Conservation (phyloP, 2,797 vertebrate genomes). For the Botia kubotai region DNA sequence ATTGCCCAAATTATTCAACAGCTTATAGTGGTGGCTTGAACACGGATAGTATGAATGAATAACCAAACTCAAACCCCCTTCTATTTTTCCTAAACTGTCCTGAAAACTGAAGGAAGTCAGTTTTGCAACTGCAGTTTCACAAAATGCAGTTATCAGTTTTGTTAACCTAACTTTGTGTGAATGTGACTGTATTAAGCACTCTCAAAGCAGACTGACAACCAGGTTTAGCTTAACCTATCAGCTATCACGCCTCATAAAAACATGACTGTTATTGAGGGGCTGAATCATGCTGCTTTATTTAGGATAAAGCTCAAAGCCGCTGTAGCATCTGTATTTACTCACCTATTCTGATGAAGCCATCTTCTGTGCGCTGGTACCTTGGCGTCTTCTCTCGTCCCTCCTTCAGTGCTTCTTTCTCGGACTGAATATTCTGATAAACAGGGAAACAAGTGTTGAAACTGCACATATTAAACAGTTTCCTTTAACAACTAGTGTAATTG, state of each 20-base stretch:
- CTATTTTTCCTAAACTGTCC: no score
- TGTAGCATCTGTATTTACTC: conserved; percentile 54
- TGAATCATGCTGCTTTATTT: conserved; percentile 7
- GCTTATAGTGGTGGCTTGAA: no score
- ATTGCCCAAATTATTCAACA: no score
- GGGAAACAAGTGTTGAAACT: background rate
- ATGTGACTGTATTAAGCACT: no score
- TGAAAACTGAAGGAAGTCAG: no score
- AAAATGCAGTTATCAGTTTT: no score
- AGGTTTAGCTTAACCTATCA: background rate
- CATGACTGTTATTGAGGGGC: background rate
- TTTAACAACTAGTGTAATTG: background rate
- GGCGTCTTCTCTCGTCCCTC: conserved; percentile 84
- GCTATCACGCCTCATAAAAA: background rate
- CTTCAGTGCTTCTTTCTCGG: conserved; percentile 91
- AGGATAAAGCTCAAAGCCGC: background rate
- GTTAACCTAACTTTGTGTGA: no score
- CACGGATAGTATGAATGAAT: no score
- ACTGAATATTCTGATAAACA: conserved; percentile 88
- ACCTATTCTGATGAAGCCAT: conserved; percentile 96
- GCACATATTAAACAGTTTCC: background rate
- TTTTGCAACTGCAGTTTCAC: no score
- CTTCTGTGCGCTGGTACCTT: conserved; percentile 88
- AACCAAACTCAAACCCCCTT: no score
- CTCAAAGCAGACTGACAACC: background rate